Base-by-base conservation (phyloP, 2,797 vertebrate genomes). In the Semaprochilodus insignis region DNA sequence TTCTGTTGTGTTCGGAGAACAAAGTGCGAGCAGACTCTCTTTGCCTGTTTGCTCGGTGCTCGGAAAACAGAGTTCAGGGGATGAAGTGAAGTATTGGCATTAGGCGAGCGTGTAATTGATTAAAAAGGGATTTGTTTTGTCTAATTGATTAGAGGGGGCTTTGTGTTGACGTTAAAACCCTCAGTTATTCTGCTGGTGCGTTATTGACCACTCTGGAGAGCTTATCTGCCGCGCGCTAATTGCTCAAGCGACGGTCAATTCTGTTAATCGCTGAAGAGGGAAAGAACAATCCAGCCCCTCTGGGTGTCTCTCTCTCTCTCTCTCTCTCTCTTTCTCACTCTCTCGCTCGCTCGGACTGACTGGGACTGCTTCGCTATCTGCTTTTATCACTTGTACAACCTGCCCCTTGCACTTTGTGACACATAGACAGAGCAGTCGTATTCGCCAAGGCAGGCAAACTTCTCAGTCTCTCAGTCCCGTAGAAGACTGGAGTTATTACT, bases 141-240 rank as follows among this genome's bases (percentile, higher is more conserved):
- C 62, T 81, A 83, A 86, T 86, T 78, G 82, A 86, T 83, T 77
- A 77, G 55, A 27, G 40, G 62, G 73, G 21, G 74, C 80, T 74
- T 66, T 54, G 74, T 76, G 16, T 21, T 76, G 65, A 27, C 66
- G 21, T 21, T 63, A 77, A 71, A 67, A 66, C 65, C 55, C 63
- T 71, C 71, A 31, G 66, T 80, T 66, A 75, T 82, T 72, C 75
- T 60, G 27, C 25, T 74, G 34, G 14, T 67, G 62, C 65, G 51
- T 74, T 83, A 83, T 81, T 71, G 81, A 85, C 69, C 77, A 65
- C 65, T 81, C 78, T 69, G 57, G 4, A 77, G 73, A 83, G 74
- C 78, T 73, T 80, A 60, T 63, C 79, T 69, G 44, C 71, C 15
- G 44, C 0, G 34, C 63, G 62, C 70, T 83, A 81, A 81, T 86